Evolutionary conservation across 2,113 vertebrate species (phyloP).

Genomic region (Nibea coibor): DNA sequence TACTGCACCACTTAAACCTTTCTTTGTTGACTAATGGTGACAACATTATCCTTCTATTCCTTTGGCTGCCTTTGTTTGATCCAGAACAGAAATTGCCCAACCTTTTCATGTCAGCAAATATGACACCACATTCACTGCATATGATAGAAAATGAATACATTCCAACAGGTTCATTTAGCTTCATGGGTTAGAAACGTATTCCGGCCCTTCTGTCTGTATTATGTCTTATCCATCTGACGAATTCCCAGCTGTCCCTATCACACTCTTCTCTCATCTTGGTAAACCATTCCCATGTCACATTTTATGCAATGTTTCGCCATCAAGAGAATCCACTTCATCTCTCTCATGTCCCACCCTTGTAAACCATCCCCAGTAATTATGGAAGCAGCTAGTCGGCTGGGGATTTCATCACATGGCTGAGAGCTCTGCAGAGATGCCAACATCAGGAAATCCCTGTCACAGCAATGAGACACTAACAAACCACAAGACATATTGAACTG

Average conservation of each 20-base stretch:
- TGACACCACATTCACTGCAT: slow-evolving; percentile 1
- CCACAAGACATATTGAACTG: slow-evolving; percentile 47
- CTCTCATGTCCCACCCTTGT: slow-evolving; percentile 55
- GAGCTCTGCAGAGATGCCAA: slow-evolving; percentile 60
- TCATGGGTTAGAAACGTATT: not conserved
- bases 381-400: slow-evolving; percentile 50
- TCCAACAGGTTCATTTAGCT: slow-evolving; percentile 15
- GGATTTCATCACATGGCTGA: slow-evolving; percentile 71
- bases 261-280: slow-evolving; percentile 34
- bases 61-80: not conserved
- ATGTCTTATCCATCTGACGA: slow-evolving; percentile 13
- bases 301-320: slow-evolving; percentile 57
- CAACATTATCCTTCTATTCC: not conserved
- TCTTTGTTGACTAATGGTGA: not conserved
- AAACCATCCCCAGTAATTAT: slow-evolving; percentile 65
- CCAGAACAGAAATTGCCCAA: not conserved
- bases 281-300: slow-evolving; percentile 49
- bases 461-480: slow-evolving; percentile 65
- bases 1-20: not conserved
- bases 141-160: not conserved
- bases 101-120: not conserved
- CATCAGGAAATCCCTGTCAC: slow-evolving; percentile 65
- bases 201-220: slow-evolving; percentile 15
- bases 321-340: slow-evolving; percentile 62
- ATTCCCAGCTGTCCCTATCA: slow-evolving; percentile 18